phyloP scores from a whole-genome alignment of 2,113 vertebrate genomes.

The Otus sunia region DNA sequence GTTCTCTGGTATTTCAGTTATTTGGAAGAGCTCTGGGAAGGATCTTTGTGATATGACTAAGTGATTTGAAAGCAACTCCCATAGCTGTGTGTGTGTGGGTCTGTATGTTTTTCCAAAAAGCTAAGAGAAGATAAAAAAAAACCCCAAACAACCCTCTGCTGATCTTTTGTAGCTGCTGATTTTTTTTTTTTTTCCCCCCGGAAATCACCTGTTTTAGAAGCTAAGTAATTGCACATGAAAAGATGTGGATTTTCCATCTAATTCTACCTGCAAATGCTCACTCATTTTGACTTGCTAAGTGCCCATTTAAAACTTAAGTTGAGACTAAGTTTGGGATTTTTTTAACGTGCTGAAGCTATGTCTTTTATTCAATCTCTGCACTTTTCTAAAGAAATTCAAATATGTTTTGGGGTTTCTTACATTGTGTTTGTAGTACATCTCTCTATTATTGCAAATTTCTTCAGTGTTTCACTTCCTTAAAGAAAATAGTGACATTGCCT shows the following conservation, averaged over 20 bases:
- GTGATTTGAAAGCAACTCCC: neutral
- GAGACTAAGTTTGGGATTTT: neutral
- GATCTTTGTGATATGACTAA: neutral
- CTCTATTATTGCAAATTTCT: neutral
- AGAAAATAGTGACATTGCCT: neutral
- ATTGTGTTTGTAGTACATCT: neutral
- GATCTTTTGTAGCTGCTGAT: neutral
- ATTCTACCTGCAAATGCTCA: neutral
- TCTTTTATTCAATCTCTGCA: neutral
- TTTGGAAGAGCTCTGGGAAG: neutral
- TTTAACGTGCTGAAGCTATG: neutral
- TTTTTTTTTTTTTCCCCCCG: neutral
- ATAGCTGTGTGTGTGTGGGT: neutral
- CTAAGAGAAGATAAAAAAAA: neutral
- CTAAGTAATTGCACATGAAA: neutral
- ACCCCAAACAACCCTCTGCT: neutral
- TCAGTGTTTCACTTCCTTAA: neutral
- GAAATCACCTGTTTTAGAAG: neutral
- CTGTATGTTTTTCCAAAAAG: neutral
- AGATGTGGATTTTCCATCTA: neutral
- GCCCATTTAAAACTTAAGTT: neutral
- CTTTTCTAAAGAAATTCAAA: neutral
- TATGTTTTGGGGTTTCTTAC: neutral
- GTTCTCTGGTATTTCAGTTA: constrained; percentile 30
- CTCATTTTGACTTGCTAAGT: neutral